Percentiles rank a stretch among this genome's conserved stretches.
Evolutionary conservation across 2,888 invertebrate species (phyloP).

Genomic region (Halictus ligatus): DNA sequence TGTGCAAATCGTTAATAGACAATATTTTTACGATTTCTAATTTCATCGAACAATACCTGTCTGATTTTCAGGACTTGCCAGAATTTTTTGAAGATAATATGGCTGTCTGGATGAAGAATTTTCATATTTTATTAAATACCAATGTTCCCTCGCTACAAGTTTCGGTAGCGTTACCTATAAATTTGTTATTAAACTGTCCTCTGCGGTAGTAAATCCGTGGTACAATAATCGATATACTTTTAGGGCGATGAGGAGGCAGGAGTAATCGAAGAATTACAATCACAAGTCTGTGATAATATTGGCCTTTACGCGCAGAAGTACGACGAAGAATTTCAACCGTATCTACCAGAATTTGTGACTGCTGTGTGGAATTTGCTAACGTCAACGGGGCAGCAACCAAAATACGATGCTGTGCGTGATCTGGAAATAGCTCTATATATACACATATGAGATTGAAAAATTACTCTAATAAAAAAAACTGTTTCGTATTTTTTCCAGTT

Average conservation of each 20-base stretch:
- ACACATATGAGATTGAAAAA: constrained; percentile 2
- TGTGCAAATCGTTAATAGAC: background rate
- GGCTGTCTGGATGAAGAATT: constrained; percentile 96
- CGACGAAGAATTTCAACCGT: constrained; percentile 97
- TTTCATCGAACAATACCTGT: constrained; percentile 7
- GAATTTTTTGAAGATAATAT: constrained; percentile 99
- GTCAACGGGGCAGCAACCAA: constrained; percentile 92
- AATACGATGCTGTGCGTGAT: constrained; percentile 93
- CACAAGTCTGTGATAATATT: constrained; percentile 98
- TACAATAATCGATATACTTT: constrained; percentile 60
- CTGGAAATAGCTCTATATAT: background rate
- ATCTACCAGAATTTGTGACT: constrained; percentile 96
- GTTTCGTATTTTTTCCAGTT: constrained; percentile 86
- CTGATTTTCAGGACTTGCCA: constrained; percentile 90
- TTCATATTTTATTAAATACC: constrained; percentile 91
- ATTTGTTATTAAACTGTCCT: constrained; percentile 34
- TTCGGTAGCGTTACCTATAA: constrained; percentile 68
- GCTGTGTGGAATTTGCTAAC: constrained; percentile 97
- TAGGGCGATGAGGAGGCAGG: constrained; percentile 95
- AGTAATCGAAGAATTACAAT: constrained; percentile 94
- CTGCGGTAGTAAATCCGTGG: constrained; percentile 32
- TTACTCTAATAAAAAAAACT: constrained; percentile 17
- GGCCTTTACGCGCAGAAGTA: constrained; percentile 98
- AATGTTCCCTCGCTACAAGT: constrained; percentile 92
- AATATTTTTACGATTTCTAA: background rate